Evolutionary conservation across 2,888 invertebrate species (phyloP).

Genomic region (Creontiades dilutus): DNA sequence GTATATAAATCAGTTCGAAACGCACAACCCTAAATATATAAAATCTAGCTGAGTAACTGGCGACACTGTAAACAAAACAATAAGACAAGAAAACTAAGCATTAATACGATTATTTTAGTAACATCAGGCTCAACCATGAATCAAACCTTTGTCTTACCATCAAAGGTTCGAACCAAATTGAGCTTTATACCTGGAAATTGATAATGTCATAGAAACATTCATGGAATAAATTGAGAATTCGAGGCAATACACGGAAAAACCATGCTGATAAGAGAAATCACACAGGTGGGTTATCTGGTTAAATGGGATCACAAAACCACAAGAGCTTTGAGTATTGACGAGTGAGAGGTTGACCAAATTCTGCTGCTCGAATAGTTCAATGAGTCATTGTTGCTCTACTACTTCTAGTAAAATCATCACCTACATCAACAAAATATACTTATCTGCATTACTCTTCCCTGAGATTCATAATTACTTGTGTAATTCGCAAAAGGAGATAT

Average conservation of each 20-base stretch:
- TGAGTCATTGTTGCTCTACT: too few species aligned
- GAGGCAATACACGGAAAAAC: slow-evolving; percentile 53
- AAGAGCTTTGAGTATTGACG: slow-evolving; percentile 66
- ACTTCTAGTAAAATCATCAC: too few species aligned
- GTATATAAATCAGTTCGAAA: slow-evolving; percentile 46
- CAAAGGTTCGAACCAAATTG: background rate
- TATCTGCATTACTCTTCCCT: too few species aligned
- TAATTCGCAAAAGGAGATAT: too few species aligned
- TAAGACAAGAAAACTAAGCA: slow-evolving; percentile 32
- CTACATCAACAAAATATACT: too few species aligned
- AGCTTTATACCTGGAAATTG: background rate
- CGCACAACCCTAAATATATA: slow-evolving; percentile 64
- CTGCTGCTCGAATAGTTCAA: too few species aligned
- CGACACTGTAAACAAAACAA: slow-evolving; percentile 70
- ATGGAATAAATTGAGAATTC: background rate
- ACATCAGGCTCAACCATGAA: background rate
- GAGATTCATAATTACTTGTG: too few species aligned
- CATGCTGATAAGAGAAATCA: slow-evolving; percentile 69
- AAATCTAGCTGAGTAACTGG: slow-evolving; percentile 70
- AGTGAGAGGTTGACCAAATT: too few species aligned
- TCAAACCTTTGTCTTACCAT: slow-evolving; percentile 31
- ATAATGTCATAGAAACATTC: background rate
- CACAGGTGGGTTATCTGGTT: slow-evolving; percentile 65
- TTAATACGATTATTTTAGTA: slow-evolving; percentile 2
- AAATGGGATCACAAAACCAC: background rate